phyloP scores from a whole-genome alignment of 2,113 vertebrate genomes.

The Sander vitreus region DNA sequence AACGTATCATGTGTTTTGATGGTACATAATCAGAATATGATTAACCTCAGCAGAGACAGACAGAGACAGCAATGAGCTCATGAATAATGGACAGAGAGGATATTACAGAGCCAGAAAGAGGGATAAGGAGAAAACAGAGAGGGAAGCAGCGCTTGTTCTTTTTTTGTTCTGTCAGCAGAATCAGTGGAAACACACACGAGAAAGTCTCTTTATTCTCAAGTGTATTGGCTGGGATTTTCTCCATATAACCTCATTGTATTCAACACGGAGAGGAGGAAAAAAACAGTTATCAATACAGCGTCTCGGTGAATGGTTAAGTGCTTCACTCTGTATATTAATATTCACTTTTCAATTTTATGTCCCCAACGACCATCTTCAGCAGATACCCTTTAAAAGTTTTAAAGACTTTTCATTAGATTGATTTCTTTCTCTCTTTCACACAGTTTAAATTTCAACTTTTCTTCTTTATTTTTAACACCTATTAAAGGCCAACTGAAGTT shows the following conservation, averaged over 20 bases:
- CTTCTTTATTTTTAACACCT: too few species aligned
- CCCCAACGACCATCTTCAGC: not conserved
- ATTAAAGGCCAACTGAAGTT: not conserved
- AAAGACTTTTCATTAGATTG: not conserved
- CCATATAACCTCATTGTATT: conserved; percentile 7
- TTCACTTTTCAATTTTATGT: not conserved
- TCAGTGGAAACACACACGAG: conserved; percentile 7
- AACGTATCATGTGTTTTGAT: conserved; percentile 28
- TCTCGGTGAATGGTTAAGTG: not conserved
- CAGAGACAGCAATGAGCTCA: conserved; percentile 46
- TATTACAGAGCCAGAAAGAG: conserved; percentile 19
- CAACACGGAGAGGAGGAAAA: not conserved
- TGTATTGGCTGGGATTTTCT: conserved; percentile 17
- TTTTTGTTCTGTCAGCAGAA: conserved; percentile 36
- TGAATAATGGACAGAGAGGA: conserved; percentile 63
- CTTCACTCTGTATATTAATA: not conserved
- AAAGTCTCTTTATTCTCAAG: conserved; percentile 17
- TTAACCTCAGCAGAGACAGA: conserved; percentile 33
- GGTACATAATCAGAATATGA: conserved; percentile 43
- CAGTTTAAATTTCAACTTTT: too few species aligned
- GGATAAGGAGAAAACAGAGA: conserved; percentile 8
- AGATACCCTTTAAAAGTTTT: not conserved
- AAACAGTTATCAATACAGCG: not conserved
- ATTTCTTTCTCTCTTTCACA: not conserved
- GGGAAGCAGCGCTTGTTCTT: not conserved